phyloP scores from a whole-genome alignment of 2,888 invertebrate species.

The Leptinotarsa tumamoca region DNA sequence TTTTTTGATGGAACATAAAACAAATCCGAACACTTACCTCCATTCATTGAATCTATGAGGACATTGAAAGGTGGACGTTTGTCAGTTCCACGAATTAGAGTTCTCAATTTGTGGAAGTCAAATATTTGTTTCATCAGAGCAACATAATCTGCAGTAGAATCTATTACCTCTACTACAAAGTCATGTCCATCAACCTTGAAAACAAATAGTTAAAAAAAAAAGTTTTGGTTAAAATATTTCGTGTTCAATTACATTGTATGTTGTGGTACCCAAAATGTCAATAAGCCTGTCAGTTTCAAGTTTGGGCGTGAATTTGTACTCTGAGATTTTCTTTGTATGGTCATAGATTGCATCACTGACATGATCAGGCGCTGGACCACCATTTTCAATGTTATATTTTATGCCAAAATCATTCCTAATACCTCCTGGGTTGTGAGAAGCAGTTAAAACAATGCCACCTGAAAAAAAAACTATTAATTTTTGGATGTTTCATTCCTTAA shows the following conservation, averaged over 20 bases:
- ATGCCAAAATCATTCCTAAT: slow-evolving; percentile 98
- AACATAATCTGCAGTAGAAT: slow-evolving; percentile 90
- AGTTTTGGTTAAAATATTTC: background rate
- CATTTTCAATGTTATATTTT: slow-evolving; percentile 97
- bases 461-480: slow-evolving; percentile 39
- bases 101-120: slow-evolving; percentile 86
- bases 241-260: slow-evolving; percentile 70
- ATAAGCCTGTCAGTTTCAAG: slow-evolving; percentile 78
- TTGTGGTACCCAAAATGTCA: slow-evolving; percentile 76
- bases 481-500: background rate
- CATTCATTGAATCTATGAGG: slow-evolving; percentile 94
- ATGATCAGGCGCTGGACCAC: slow-evolving; percentile 94
- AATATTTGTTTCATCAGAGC: slow-evolving; percentile 95
- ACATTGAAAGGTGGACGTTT: slow-evolving; percentile 80
- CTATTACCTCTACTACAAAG: slow-evolving; percentile 90
- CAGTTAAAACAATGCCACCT: slow-evolving; percentile 97
- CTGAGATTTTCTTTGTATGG: slow-evolving; percentile 80
- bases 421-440: slow-evolving; percentile 99
- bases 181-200: slow-evolving; percentile 76
- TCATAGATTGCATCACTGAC: slow-evolving; percentile 91
- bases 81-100: slow-evolving; percentile 77
- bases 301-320: slow-evolving; percentile 85
- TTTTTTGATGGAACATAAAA: too few species aligned
- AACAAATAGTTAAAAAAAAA: slow-evolving; percentile 16
- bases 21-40: slow-evolving; percentile 72